Base-by-base conservation (phyloP, 2,888 invertebrate species). In the Eilema depressum region DNA sequence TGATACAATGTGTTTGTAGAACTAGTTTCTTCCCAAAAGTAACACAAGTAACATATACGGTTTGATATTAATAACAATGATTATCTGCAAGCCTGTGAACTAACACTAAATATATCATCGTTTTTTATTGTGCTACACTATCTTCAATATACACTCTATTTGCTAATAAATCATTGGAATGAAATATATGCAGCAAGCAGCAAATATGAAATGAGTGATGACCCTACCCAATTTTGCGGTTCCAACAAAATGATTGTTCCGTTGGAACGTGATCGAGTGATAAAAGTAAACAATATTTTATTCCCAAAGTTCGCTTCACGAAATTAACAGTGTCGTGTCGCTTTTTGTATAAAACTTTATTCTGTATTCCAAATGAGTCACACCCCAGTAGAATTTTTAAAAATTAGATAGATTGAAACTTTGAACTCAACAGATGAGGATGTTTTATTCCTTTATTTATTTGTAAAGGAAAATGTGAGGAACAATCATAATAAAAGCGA, bases 401-500 rank as follows among this genome's bases (percentile, higher is more conserved):
- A 71, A 68, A 71, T 68, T 64, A 61, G 68, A 60, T 26, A 37
- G 63, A 68, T 66, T 67, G 41, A 72, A 69, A 68, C 57, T 68
- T 71, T 68, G 5, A 64, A 71, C 53, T 65, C 28, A 68, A 57
- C 56, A 53, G 28, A n/a, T 41, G 41, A 28, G 20, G 10, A 20
- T 61, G n/a, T 17, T 61, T 20, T 33, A 61, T 30, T 33, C 28
- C 28, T 61, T 61, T 5, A 41, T 47, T 59, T 63, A 59, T 59
- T 64, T 60, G 56, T 62, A 68, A 70, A 63, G 66, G 33, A 65
- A 63, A 71, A 53, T 20, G 61, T 33, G 63, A 74, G 67, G 73
- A 76, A 77, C 73, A 82, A 82, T 82, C 78, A 77, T 68, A 77
- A 80, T 80, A 80, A 82, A 80, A 80, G 78, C 70, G 63, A 63